Evolutionary conservation across 2,888 invertebrate genomes (phyloP), one percentile per base, ranked within the genome.

Genomic region (Andricus curvator): DNA sequence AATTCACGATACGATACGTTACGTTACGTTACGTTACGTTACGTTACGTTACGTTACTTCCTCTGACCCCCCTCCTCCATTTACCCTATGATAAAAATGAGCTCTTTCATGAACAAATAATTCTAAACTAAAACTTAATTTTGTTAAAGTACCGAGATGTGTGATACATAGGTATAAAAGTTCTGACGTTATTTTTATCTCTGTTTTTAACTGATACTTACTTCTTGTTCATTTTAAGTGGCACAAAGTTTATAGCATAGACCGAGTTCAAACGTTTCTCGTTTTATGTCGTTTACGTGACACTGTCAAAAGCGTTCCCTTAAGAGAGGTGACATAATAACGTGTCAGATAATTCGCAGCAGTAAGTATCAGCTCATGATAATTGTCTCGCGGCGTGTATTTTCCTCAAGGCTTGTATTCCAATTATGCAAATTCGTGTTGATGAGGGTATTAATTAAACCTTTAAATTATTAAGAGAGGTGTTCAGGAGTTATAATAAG

Each of bases 271-370:
- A 51, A 25, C 29, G 44, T 17, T 51, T 25, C 22, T 22, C 41
- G 20, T 51, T 70, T 70, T 70, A 70, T 51, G 48, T 51, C 70
- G 48, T 70, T 51, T 33, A 33, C 70, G 70, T 51, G 70, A 70
- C 51, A 20, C 29, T 51, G 29, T 33, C 70, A 51, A 70, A 51
- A 70, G 22, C 33, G 51, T 29, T 51, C 51, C 51, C 70, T 33
- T 33, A n/a, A 70, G 48, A 48, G 48, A 17, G 5, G 33, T 48
- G 51, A 51, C 51, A 48, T n/a, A 48, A 70, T 51, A 70, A 70
- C 70, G 48, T 44, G 20, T 51, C n/a, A 29, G 70, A 70, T 60
- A 60, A n/a, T 11, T 60, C 1, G 20, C 22, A 22, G 56, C 4
- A 33, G 51, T 17, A 25, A 48, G 68, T 17, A 68, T 68, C 68